phyloP scores from a whole-genome alignment of 2,888 invertebrate species.

The Drosophila ustulata region DNA sequence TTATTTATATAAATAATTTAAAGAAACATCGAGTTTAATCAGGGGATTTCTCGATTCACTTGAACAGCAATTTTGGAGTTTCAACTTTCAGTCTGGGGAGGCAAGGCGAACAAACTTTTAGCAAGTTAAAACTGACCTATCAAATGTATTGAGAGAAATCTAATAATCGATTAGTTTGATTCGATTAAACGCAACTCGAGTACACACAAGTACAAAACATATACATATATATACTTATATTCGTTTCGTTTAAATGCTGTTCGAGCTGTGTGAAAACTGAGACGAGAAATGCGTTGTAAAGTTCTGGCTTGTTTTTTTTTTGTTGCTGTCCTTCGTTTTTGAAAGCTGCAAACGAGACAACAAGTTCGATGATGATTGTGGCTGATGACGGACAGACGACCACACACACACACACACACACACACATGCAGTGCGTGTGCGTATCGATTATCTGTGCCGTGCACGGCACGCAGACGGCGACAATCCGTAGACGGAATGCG shows the following conservation, averaged over 20 bases:
- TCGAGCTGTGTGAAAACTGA: not conserved
- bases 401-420: conserved; percentile 8
- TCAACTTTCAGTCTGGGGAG: too few species aligned
- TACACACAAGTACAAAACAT: not conserved
- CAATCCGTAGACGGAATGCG: conserved; percentile 55
- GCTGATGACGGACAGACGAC: conserved; percentile 25
- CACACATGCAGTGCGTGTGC: conserved; percentile 46
- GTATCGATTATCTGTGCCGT: conserved; percentile 69
- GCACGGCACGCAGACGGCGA: conserved; percentile 60
- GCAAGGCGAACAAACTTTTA: not conserved
- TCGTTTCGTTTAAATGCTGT: not conserved
- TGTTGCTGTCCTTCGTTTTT: not conserved
- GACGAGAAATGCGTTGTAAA: conserved; percentile 2
- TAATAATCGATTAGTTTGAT: conserved; percentile 11
- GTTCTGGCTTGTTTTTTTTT: not conserved
- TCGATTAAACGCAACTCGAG: conserved; percentile 7
- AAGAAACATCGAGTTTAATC: too few species aligned
- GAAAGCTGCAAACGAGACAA: conserved; percentile 23
- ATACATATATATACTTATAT: too few species aligned
- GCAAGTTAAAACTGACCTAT: conserved; percentile 2
- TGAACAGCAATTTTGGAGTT: too few species aligned
- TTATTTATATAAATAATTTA: too few species aligned
- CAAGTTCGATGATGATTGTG: conserved; percentile 23
- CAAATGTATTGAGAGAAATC: conserved; percentile 7
- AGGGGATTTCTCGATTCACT: too few species aligned